phyloP scores from a whole-genome alignment of 2,888 invertebrate genomes.

The Dysmachus trigonus region DNA sequence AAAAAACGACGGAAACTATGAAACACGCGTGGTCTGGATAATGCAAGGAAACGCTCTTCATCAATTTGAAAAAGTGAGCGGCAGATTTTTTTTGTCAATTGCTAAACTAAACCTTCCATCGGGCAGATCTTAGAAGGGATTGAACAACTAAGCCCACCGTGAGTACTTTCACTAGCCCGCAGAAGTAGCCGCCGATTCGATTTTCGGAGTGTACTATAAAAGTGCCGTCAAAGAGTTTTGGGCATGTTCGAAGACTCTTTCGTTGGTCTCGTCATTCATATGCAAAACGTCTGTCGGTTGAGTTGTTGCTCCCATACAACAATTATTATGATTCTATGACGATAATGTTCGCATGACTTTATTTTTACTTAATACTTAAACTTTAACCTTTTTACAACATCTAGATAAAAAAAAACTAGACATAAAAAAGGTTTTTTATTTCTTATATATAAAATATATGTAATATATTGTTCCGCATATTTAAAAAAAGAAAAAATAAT shows the following conservation, averaged over 20 bases:
- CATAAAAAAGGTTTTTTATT: too few relatives aligned
- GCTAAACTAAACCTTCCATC: background rate
- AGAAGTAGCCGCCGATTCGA: background rate
- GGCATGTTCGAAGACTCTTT: background rate
- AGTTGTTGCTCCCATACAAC: background rate
- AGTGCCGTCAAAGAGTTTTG: background rate
- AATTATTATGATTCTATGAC: background rate
- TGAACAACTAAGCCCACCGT: background rate
- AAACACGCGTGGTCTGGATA: background rate
- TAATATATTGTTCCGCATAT: too few relatives aligned
- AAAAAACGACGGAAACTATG: constrained; percentile 23
- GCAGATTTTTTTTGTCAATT: background rate
- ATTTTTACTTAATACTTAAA: too few relatives aligned
- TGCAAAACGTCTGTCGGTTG: background rate
- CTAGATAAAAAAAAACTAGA: too few relatives aligned
- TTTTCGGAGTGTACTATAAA: background rate
- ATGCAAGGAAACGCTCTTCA: background rate
- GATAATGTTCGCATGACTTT: too few relatives aligned
- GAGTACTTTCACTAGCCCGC: constrained; percentile 2
- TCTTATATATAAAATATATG: too few relatives aligned
- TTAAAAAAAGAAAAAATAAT: too few relatives aligned
- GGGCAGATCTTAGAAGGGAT: background rate
- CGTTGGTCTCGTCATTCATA: background rate
- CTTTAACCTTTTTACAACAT: too few relatives aligned
- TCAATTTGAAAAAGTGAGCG: constrained; percentile 11